A percentile compares a stretch with the other conserved stretches of the same genome.
These are phyloP conservation scores for Platyrinchus mystaceus DNA, from an alignment of 2,797 vertebrate species.

Conservation along the genomic window DNA sequence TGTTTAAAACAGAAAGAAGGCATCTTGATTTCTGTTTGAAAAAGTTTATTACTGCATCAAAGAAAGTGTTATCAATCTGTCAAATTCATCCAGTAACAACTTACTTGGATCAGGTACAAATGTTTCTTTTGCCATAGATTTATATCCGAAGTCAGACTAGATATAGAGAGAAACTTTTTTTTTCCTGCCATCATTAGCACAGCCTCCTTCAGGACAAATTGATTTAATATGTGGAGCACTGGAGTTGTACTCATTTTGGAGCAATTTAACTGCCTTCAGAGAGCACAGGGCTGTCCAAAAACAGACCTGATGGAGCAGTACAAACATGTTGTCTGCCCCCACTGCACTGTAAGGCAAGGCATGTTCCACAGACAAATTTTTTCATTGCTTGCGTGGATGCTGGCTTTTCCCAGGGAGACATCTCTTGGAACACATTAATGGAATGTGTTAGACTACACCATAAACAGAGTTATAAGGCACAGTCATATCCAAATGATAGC, in stretches of 20 bases:
- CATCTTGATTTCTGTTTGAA: constrained; percentile 1
- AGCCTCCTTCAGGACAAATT: constrained; percentile 37
- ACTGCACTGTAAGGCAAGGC: neutral
- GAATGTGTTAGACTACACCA: neutral
- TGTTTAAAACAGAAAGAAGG: neutral
- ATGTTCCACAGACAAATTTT: neutral
- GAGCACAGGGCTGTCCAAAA: neutral
- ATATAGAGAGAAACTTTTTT: neutral
- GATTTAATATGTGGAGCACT: constrained; percentile 41
- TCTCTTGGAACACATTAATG: neutral
- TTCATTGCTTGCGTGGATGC: neutral
- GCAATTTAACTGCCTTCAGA: constrained; percentile 5
- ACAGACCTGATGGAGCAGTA: neutral
- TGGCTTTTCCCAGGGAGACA: neutral
- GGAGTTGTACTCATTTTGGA: neutral
- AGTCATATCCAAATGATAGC: neutral
- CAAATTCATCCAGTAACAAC: neutral
- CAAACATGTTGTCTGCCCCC: neutral
- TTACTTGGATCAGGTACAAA: neutral
- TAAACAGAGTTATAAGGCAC: neutral
- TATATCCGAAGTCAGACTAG: neutral
- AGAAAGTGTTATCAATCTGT: constrained; percentile 19
- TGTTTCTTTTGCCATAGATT: neutral
- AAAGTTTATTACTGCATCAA: constrained; percentile 17
- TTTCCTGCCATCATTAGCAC: neutral